A percentile compares a stretch with the other conserved stretches of the same genome.
Conservation (phyloP, 2,797 vertebrate genomes). For the Labroides dimidiatus region DNA sequence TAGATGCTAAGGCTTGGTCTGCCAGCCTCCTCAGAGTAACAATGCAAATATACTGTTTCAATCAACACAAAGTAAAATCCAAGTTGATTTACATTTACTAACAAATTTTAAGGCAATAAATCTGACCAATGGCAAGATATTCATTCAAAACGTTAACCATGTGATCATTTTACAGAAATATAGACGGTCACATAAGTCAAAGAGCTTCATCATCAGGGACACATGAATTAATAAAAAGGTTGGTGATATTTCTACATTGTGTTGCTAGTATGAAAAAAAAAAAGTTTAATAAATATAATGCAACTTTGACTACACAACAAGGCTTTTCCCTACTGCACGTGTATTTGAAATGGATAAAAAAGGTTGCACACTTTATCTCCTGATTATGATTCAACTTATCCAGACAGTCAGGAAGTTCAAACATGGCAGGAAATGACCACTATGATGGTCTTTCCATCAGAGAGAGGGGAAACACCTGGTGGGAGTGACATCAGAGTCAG, state of each 20-base stretch:
- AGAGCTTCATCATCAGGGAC: not conserved
- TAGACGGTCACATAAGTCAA: not conserved
- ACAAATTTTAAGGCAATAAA: not conserved
- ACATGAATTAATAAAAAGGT: not conserved
- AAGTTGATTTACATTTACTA: not conserved
- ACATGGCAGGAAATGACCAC: conserved; percentile 75
- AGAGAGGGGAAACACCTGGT: conserved; percentile 86
- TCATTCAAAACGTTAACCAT: not conserved
- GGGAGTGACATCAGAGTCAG: conserved; percentile 70
- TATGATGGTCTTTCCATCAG: conserved; percentile 70
- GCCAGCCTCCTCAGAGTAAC: not conserved
- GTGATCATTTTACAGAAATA: not conserved
- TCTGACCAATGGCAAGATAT: not conserved
- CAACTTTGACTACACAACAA: not conserved
- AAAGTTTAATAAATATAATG: not conserved
- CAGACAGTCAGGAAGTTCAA: conserved; percentile 76
- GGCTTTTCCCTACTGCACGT: conserved; percentile 3
- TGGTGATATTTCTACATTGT: no score
- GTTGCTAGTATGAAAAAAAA: not conserved
- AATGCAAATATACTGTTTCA: not conserved
- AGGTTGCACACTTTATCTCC: conserved; percentile 8
- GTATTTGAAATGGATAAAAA: conserved; percentile 25
- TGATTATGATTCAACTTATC: conserved; percentile 41
- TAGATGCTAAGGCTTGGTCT: not conserved
- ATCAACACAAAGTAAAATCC: not conserved